Conservation (phyloP, 2,113 vertebrate genomes). For the Opisthocomus hoazin region DNA sequence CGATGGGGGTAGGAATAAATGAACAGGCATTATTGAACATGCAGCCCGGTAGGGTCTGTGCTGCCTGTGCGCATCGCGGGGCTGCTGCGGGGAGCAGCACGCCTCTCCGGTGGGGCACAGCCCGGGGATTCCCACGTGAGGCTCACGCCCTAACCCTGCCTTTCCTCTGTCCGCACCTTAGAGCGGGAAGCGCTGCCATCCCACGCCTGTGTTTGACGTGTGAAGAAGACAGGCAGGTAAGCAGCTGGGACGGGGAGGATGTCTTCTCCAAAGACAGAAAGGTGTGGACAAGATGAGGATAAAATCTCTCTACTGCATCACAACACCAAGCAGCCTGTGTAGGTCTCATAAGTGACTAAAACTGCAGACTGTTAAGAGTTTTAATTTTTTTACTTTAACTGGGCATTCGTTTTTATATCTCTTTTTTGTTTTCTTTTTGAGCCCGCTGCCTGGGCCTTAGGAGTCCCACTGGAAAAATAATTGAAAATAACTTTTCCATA, state of each 20-base stretch:
- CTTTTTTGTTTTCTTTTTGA: background rate
- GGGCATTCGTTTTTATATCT: background rate
- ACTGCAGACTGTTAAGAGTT: background rate
- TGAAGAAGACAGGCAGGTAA: constrained; percentile 39
- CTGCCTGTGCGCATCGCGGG: accelerated
- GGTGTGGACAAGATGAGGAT: background rate
- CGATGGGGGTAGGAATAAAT: background rate
- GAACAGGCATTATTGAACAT: background rate
- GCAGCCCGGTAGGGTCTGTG: accelerated
- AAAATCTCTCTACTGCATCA: background rate
- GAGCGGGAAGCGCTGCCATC: background rate
- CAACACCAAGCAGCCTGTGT: background rate
- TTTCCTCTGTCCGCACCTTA: background rate
- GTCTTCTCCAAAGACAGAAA: background rate
- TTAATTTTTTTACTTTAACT: background rate
- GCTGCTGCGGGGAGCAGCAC: background rate
- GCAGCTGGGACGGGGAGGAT: accelerated
- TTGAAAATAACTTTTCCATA: background rate
- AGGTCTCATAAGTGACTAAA: background rate
- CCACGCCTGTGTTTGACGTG: constrained; percentile 11
- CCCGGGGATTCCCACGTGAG: accelerated
- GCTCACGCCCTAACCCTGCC: background rate
- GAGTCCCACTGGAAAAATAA: background rate
- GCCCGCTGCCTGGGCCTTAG: background rate
- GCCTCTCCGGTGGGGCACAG: background rate